phyloP scores from a whole-genome alignment of 2,113 vertebrate genomes.

The Mormyrus lacerda region DNA sequence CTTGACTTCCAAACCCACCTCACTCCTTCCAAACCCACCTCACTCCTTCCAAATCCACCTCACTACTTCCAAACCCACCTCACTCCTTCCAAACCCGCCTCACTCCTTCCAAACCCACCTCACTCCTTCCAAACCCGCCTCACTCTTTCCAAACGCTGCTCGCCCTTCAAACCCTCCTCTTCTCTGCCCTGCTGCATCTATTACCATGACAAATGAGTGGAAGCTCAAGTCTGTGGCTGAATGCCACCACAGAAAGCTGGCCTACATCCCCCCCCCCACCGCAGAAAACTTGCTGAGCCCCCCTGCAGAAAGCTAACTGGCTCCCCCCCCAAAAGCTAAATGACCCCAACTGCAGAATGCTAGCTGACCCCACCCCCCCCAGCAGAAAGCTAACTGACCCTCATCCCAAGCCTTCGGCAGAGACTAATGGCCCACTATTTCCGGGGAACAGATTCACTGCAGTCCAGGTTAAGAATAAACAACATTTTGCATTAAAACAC shows the following conservation, averaged over 20 bases:
- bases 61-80: background rate
- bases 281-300: background rate
- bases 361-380: conserved; percentile 16
- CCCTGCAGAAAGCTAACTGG: too few relatives aligned
- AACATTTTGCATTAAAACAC: conserved; percentile 33
- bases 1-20: background rate
- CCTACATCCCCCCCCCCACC: too few relatives aligned
- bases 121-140: background rate
- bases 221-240: conserved; percentile 29
- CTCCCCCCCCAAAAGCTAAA: background rate
- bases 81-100: background rate
- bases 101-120: background rate
- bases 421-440: conserved; percentile 36
- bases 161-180: background rate
- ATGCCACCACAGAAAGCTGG: background rate
- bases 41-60: background rate
- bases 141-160: background rate
- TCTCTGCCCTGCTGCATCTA: conserved; percentile 29
- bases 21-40: background rate
- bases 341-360: background rate
- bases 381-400: conserved; percentile 26
- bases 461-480: conserved; percentile 37
- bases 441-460: conserved; percentile 28
- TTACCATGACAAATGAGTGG: conserved; percentile 50
- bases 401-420: conserved; percentile 28